phyloP scores from a whole-genome alignment of 2,113 vertebrate species.

The Pangasianodon gigas region DNA sequence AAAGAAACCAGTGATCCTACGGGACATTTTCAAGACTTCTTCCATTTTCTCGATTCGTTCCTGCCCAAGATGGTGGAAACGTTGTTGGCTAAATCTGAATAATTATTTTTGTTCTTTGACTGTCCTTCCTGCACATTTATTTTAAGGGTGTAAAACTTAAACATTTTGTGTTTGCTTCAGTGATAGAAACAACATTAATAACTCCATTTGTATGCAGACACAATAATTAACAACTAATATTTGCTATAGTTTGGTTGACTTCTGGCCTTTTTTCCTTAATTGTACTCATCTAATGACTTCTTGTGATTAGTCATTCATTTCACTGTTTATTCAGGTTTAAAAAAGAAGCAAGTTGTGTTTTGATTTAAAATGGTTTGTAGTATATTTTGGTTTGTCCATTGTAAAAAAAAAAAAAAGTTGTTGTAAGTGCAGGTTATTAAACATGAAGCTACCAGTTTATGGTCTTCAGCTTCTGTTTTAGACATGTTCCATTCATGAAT shows the following conservation, averaged over 20 bases:
- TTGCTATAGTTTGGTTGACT: neutral
- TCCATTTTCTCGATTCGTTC: constrained; percentile 82
- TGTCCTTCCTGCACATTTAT: neutral
- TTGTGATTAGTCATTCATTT: neutral
- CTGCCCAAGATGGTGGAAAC: constrained; percentile 79
- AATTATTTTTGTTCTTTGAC: neutral
- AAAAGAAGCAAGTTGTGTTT: neutral
- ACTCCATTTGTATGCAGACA: neutral
- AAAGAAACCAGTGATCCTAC: constrained; percentile 61
- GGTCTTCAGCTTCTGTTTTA: no score
- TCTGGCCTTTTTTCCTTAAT: neutral
- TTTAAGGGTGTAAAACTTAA: neutral
- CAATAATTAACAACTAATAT: neutral
- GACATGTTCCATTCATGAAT: neutral
- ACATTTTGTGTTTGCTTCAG: neutral
- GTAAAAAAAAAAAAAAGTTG: neutral
- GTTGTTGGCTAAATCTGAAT: constrained; percentile 56
- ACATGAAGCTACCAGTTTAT: neutral
- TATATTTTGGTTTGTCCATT: neutral
- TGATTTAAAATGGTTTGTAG: neutral
- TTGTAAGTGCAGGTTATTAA: constrained; percentile 7
- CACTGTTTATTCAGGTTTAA: neutral
- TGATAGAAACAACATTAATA: neutral
- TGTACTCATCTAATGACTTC: neutral
- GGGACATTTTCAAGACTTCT: constrained; percentile 79